These are phyloP conservation scores for Margarornis squamiger DNA, from an alignment of 2,797 vertebrate genomes.

Conservation along the genomic window DNA sequence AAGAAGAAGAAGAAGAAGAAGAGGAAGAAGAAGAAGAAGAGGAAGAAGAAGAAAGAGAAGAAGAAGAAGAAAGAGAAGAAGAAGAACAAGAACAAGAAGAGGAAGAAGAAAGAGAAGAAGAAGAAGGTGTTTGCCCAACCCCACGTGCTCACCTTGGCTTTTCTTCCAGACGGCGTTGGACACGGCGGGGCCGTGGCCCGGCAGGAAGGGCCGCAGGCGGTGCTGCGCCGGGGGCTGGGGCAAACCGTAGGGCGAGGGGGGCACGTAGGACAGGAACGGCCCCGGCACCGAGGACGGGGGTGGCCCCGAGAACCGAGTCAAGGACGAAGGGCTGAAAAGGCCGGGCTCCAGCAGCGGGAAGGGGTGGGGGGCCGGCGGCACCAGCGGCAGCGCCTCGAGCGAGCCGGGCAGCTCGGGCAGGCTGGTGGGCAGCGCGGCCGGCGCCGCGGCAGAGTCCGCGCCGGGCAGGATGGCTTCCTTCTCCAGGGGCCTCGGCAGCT, in stretches of 20 bases:
- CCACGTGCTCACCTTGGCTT: slow-evolving; percentile 83
- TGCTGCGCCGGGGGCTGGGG: slow-evolving; percentile 70
- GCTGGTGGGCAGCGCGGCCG: background rate
- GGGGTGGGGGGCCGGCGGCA: slow-evolving; percentile 35
- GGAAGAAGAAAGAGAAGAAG: too few species aligned
- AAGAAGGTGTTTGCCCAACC: background rate
- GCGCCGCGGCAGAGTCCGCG: background rate
- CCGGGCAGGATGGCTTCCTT: background rate
- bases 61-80: too few species aligned
- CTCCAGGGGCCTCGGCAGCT: slow-evolving; percentile 9
- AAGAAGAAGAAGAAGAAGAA: too few species aligned
- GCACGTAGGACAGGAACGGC: slow-evolving; percentile 65
- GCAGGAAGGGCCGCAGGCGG: slow-evolving; percentile 72
- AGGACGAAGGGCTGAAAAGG: slow-evolving; percentile 43
- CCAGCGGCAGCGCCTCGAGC: slow-evolving; percentile 29
- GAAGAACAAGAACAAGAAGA: too few species aligned
- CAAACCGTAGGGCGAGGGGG: slow-evolving; percentile 59
- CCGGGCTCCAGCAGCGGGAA: slow-evolving; percentile 68
- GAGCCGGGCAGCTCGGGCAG: slow-evolving; percentile 17
- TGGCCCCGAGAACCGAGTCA: slow-evolving; percentile 53
- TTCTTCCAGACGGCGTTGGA: slow-evolving; percentile 89
- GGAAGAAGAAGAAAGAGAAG: too few species aligned
- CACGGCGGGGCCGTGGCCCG: slow-evolving; percentile 61
- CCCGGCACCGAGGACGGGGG: slow-evolving; percentile 39
- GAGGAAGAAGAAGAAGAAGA: too few species aligned